Evolutionary conservation across 2,888 invertebrate species (phyloP).

Genomic region (Embidobia sp.): DNA sequence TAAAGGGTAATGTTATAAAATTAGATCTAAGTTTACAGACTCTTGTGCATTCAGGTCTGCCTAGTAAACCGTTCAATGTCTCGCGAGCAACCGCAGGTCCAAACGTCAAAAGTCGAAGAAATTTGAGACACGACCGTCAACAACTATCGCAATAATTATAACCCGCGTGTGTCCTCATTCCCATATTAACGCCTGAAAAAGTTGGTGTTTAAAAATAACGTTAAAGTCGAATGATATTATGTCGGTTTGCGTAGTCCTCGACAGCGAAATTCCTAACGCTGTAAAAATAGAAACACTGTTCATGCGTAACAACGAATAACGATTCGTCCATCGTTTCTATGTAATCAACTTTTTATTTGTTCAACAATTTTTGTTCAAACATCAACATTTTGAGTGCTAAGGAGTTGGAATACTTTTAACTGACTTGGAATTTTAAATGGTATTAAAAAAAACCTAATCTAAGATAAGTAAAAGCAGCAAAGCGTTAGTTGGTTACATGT

Average conservation of each 20-base stretch:
- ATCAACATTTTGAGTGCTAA: conserved; percentile 45
- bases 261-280: conserved; percentile 64
- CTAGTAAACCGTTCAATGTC: no score
- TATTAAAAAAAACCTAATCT: not conserved
- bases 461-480: conserved; percentile 20
- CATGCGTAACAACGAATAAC: conserved; percentile 47
- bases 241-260: conserved; percentile 62
- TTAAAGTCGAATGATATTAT: conserved; percentile 64
- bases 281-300: conserved; percentile 63
- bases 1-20: no score
- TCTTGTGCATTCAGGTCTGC: no score
- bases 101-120: conserved; percentile 36
- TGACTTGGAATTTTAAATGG: no score
- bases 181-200: conserved; percentile 63
- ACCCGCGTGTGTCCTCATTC: conserved; percentile 57
- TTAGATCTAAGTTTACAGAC: no score
- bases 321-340: conserved; percentile 6
- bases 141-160: conserved; percentile 61
- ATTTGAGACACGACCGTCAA: conserved; percentile 36
- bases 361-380: no score
- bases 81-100: no score
- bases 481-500: conserved; percentile 28
- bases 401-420: conserved; percentile 9
- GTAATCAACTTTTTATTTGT: no score
- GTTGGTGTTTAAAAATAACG: conserved; percentile 65